Base-by-base conservation (phyloP, 2,888 invertebrate genomes). In the Melinopterus prodromus region DNA sequence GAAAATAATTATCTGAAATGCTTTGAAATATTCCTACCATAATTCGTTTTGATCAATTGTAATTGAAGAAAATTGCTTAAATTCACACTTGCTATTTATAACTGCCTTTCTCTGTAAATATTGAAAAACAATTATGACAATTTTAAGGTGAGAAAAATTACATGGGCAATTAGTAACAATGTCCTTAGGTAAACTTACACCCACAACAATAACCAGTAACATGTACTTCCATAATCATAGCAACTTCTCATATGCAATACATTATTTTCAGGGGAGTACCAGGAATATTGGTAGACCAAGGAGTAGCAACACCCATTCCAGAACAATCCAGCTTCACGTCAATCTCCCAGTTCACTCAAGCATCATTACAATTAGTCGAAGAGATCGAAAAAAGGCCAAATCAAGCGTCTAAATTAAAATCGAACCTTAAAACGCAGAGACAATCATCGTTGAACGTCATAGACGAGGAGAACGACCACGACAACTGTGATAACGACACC, bases 261-360 rank as follows among this genome's bases (percentile, higher is more conserved):
- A 9, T 36, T 75, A 36, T 15, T 74, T 86, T 77, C 80, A 89
- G 88, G 26, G 87, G 91, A 35, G 87, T 89, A 71, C 90, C 92
- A 80, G 93, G 93, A 1, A 91, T 92, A 85, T 92, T 91, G 87
- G 86, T 93, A 36, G 91, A 92, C 85, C 89, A 93, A 80, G 87
- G 87, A 15, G 84, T 88, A 15, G 82, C 85, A 38, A 87, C 86
- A 83, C 82, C 88, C 72, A 82, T 82, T 2, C 79, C 84, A 16
- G 86, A 87, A 80, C 38, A 77, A 74, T 36, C 74, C 16, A 74
- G 36, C 15, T 92, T 92, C 84, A 90, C 91, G 78, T 90, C 92
- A 7, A 88, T 92, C 53, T 89, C 90, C 82, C 90, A 90, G 37
- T 92, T 92, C 86, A 88, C 92, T 35, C 87, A 88, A 83, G 90